These are phyloP conservation scores for Conger conger DNA, from an alignment of 2,113 vertebrate species.

Conservation along the genomic window DNA sequence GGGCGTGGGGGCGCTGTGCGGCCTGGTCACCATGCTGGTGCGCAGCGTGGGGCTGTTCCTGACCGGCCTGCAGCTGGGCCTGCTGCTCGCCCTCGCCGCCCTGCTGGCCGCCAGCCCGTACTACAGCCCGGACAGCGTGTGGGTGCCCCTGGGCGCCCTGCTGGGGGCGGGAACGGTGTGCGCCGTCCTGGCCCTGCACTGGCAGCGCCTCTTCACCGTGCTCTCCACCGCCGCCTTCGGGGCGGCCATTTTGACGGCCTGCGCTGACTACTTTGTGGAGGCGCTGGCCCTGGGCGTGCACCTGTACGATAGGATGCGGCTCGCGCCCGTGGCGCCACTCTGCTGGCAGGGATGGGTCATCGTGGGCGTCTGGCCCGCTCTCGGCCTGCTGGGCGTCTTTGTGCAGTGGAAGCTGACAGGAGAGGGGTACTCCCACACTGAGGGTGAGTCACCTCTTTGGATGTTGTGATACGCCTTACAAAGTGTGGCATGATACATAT, in stretches of 20 bases:
- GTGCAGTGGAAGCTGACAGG: slow-evolving; percentile 80
- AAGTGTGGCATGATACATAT: no score
- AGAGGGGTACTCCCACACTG: slow-evolving; percentile 64
- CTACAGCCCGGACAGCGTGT: slow-evolving; percentile 68
- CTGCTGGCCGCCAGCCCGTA: slow-evolving; percentile 71
- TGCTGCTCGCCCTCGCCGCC: slow-evolving; percentile 68
- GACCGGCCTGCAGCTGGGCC: slow-evolving; percentile 79
- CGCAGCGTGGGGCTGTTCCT: slow-evolving; percentile 79
- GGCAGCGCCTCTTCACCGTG: slow-evolving; percentile 78
- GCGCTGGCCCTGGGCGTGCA: slow-evolving; percentile 66
- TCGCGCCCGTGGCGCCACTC: slow-evolving; percentile 56
- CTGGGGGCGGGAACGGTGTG: slow-evolving; percentile 69
- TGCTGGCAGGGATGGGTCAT: slow-evolving; percentile 87
- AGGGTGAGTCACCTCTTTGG: slow-evolving; percentile 58
- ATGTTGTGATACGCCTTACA: no score
- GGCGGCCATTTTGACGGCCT: slow-evolving; percentile 67
- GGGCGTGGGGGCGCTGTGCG: slow-evolving; percentile 79
- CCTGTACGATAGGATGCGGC: slow-evolving; percentile 65
- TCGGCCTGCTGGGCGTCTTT: slow-evolving; percentile 69
- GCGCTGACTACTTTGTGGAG: slow-evolving; percentile 77
- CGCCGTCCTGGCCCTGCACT: slow-evolving; percentile 75
- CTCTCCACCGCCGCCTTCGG: slow-evolving; percentile 77
- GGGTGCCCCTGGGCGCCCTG: slow-evolving; percentile 70
- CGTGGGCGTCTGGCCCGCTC: slow-evolving; percentile 68
- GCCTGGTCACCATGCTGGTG: slow-evolving; percentile 79